Conservation (phyloP, 2,888 invertebrate species). For the Pediacus dermestoides region DNA sequence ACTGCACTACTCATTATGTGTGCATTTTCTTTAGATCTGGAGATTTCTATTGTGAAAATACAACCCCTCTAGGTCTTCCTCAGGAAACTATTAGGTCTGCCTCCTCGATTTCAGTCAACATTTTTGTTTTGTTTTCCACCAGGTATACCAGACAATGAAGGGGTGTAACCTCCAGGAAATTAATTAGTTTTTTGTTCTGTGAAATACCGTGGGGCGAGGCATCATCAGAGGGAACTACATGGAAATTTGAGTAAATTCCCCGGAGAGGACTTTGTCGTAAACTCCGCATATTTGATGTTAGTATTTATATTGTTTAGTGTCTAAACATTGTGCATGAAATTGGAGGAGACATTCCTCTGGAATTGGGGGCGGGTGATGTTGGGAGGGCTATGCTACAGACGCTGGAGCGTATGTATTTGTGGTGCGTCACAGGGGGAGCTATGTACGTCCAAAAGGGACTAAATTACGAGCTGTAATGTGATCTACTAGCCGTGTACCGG, state of each 20-base stretch:
- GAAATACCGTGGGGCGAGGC: no score
- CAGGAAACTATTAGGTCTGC: no score
- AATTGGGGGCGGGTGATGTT: constrained; percentile 3
- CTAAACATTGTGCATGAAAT: not conserved
- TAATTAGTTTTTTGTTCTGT: no score
- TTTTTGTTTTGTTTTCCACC: no score
- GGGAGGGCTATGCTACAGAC: constrained; percentile 2
- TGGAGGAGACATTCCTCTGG: not conserved
- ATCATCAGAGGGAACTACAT: no score
- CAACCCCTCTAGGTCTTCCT: no score
- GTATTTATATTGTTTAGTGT: constrained; percentile 23
- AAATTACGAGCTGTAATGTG: constrained; percentile 45
- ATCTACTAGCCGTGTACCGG: constrained; percentile 42
- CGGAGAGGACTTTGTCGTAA: constrained; percentile 14
- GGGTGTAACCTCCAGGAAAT: no score
- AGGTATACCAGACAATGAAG: no score
- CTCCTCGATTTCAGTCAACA: no score
- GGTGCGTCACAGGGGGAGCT: not conserved
- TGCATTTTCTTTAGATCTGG: no score
- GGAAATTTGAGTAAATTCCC: constrained; percentile 18
- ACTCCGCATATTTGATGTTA: constrained; percentile 28
- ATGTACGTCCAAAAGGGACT: constrained; percentile 33
- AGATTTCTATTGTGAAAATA: no score
- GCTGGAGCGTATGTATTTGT: not conserved
- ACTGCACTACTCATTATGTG: no score